Percentiles rank a stretch among this genome's conserved stretches.
phyloP scores from a whole-genome alignment of 37 sponge, comb jelly and placozoan species.

The Spongilla lacustris region DNA sequence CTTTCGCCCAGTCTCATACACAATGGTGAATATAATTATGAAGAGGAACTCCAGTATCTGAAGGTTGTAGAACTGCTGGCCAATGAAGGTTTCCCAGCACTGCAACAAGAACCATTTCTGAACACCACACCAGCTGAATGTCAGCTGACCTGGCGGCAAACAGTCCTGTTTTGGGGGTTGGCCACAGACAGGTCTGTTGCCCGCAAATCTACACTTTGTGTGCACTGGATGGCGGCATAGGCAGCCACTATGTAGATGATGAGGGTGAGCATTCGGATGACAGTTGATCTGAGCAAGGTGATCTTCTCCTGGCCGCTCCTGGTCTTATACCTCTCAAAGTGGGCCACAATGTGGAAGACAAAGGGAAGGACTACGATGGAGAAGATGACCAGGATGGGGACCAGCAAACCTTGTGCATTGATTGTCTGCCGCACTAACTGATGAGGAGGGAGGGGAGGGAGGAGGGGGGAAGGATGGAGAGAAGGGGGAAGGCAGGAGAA shows the following conservation, averaged over 20 bases:
- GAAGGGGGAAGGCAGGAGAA: no score
- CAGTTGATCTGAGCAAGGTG: constrained; percentile 65
- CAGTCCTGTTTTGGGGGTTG: background rate
- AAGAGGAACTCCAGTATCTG: constrained; percentile 52
- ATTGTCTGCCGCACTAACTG: background rate
- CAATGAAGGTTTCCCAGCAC: constrained; percentile 82
- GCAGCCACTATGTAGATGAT: background rate
- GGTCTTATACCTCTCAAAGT: constrained; percentile 78
- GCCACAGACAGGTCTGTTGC: background rate
- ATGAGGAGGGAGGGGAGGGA: background rate
- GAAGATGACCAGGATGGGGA: constrained; percentile 58
- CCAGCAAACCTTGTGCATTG: constrained; percentile 28
- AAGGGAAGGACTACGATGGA: constrained; percentile 68
- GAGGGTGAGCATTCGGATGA: background rate
- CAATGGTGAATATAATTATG: constrained; percentile 23
- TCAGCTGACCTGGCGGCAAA: background rate
- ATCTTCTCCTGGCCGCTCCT: constrained; percentile 73
- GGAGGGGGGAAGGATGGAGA: background rate
- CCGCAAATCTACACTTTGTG: background rate
- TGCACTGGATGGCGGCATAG: background rate
- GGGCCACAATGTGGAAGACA: constrained; percentile 76
- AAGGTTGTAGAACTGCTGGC: constrained; percentile 73
- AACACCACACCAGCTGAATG: no score
- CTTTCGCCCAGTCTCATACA: constrained; percentile 40
- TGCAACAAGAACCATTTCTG: no score